Evolutionary conservation across 2,888 invertebrate species (phyloP).

Genomic region (Ypsolopha scabrella): DNA sequence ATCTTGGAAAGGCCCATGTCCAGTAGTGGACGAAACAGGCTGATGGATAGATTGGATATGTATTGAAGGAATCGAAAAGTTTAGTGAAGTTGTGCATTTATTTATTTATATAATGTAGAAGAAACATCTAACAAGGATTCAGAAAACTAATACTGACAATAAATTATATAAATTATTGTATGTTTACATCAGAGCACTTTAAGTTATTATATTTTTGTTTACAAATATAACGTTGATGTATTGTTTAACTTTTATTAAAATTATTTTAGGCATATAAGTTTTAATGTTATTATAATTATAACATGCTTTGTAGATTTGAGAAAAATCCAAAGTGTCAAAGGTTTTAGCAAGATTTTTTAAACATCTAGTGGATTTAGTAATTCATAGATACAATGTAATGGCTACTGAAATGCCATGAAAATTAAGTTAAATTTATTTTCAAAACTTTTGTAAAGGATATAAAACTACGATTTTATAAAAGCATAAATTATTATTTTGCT

Average conservation of each 20-base stretch:
- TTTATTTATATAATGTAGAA: no score
- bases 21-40: no score
- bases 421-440: neutral
- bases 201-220: neutral
- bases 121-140: no score
- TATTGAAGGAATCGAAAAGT: no score
- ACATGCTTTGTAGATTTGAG: slow-evolving; percentile 17
- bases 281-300: slow-evolving; percentile 15
- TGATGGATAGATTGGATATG: no score
- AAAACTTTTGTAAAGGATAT: neutral
- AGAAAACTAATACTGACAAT: neutral
- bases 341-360: neutral
- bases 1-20: no score
- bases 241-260: slow-evolving; percentile 4
- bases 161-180: neutral
- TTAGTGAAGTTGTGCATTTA: no score
- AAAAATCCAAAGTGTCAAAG: neutral
- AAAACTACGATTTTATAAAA: no score
- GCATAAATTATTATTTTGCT: neutral
- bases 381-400: neutral
- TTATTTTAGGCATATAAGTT: neutral
- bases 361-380: neutral
- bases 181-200: neutral
- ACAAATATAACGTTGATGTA: neutral
- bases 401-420: no score